These are phyloP conservation scores for Trachelus stipa DNA, from an alignment of 2,888 invertebrate species.

Conservation along the genomic window DNA sequence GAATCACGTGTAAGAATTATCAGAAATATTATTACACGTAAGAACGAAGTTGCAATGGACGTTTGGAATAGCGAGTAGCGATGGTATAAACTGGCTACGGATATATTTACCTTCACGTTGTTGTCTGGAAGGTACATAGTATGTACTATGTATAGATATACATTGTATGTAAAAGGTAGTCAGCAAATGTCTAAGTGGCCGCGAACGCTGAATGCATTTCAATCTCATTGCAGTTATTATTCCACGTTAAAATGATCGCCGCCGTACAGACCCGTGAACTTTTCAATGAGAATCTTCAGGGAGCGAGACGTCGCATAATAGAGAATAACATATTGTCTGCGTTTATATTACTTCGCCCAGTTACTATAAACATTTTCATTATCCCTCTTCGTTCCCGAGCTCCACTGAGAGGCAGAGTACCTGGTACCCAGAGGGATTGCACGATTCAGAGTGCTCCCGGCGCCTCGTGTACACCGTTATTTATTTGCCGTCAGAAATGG, in stretches of 20 bases:
- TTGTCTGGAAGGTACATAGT: not conserved
- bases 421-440: not conserved
- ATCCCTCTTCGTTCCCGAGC: not conserved
- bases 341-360: slow-evolving; percentile 38
- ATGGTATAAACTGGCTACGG: not conserved
- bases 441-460: not conserved
- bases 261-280: not conserved
- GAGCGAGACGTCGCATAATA: slow-evolving; percentile 23
- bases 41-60: not conserved
- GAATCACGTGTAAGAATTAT: not conserved
- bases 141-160: not conserved
- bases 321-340: slow-evolving; percentile 46
- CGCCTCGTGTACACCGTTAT: not conserved
- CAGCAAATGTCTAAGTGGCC: slow-evolving; percentile 36
- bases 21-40: not conserved
- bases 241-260: slow-evolving; percentile 30
- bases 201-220: slow-evolving; percentile 42
- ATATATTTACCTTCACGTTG: not conserved
- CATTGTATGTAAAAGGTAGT: slow-evolving; percentile 17
- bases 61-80: not conserved
- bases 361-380: slow-evolving; percentile 35
- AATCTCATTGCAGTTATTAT: slow-evolving; percentile 42
- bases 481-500: not conserved
- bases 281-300: not conserved
- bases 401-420: not conserved